Evolutionary conservation across 2,888 invertebrate genomes (phyloP), one percentile per base, ranked within the genome.

Genomic region (Cremastinae sp.): DNA sequence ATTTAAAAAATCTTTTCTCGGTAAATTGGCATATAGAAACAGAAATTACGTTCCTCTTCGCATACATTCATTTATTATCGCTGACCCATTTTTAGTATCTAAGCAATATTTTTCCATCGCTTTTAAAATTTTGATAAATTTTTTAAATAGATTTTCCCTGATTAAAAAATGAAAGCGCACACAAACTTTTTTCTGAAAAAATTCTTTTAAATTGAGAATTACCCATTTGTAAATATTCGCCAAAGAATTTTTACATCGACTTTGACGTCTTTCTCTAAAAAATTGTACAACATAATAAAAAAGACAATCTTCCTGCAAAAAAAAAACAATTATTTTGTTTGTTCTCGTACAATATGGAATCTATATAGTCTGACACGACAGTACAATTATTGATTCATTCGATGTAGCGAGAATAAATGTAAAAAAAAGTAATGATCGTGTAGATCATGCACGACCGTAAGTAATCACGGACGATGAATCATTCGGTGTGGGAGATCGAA

Each of bases 311-410:
- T 35, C 9, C 53, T 55, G 18, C 49, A 62, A 16, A 45, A 49
- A 59, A 41, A 51, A 14, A 51, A 58, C 51, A 20, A 16, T 16
- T 35, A 68, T 64, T 51, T 56, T 22, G 55, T 64, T 62, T 55
- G 66, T 62, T 64, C 58, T 73, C 58, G 64, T 69, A 73, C 14
- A 47, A 69, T 69, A 69, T 69, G 41, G 64, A 7, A 41, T 51
- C 28, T 37, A 14, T 39, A 41, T 43, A 3, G 35, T 59, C 39
- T 37, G 47, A 75, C 51, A 66, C 66, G 51, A 61, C 41, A 20
- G 12, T 35, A 53, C 41, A 58, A 76, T 69, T 76, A 76, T 68
- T 51, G 64, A 76, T 76, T 56, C 75, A 58, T 72, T 59, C 64
- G 64, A 64, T 69, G 76, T 76, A 65, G 47, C 61, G 47, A 68